Conservation (phyloP, 1,140 invertebrate genomes). For the Brachionus plicatilis region DNA sequence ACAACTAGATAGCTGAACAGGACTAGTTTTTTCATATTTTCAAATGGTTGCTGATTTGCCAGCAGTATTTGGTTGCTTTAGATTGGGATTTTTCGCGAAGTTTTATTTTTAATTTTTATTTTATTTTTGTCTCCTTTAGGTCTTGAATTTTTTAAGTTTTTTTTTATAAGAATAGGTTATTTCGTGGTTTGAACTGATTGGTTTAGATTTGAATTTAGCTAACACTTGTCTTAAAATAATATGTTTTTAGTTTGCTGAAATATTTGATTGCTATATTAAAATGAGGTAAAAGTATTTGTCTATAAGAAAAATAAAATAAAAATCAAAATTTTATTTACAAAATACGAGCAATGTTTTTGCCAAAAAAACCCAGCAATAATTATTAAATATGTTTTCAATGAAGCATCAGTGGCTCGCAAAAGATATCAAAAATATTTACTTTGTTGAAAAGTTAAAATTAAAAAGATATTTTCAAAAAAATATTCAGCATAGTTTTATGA, state of each 20-base stretch:
- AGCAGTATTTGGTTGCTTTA: background rate
- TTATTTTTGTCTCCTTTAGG: background rate
- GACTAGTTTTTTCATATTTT: conserved; percentile 27
- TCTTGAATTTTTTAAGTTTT: background rate
- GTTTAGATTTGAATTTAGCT: conserved; percentile 19
- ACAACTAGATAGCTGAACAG: background rate
- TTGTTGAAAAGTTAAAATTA: no score
- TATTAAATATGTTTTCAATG: no score
- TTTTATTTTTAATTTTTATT: background rate
- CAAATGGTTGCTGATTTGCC: background rate
- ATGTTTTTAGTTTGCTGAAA: background rate
- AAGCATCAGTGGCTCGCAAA: no score
- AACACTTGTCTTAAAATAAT: conserved; percentile 33
- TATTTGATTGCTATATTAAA: background rate
- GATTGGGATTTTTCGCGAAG: background rate
- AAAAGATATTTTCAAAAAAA: no score
- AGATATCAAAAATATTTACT: no score
- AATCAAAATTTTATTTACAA: background rate
- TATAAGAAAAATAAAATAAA: background rate
- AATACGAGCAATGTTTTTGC: background rate
- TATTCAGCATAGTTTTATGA: no score
- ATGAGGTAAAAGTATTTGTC: background rate
- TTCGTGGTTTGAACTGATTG: conserved; percentile 40
- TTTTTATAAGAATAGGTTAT: background rate
- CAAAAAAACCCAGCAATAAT: no score